Percentiles rank a stretch among this genome's conserved stretches.
Conservation (phyloP, 2,113 vertebrate genomes). For the Paracyprichromis sp. region DNA sequence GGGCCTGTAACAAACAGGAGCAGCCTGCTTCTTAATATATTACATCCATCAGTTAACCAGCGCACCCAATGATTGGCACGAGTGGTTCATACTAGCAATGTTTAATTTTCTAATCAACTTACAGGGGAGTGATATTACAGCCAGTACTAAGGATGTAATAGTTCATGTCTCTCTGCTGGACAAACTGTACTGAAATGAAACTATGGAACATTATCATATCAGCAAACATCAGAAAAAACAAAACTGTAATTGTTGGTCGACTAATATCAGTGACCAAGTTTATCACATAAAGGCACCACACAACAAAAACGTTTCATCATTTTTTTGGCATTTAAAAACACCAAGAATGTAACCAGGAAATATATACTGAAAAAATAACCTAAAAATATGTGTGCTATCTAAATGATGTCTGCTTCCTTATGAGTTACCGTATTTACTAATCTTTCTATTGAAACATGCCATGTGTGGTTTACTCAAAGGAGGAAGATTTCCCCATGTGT, state of each 20-base stretch:
- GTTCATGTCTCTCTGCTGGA: not conserved
- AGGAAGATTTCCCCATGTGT: not conserved
- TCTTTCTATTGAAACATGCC: not conserved
- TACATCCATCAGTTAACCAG: not conserved
- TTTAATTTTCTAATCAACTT: not conserved
- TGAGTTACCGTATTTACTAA: not conserved
- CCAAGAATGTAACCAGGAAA: rapidly evolving
- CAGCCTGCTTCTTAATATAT: not conserved
- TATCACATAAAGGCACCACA: not conserved
- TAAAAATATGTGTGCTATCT: not conserved
- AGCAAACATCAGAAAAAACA: not conserved
- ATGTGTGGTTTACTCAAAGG: not conserved
- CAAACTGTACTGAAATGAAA: not conserved
- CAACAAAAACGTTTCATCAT: not conserved
- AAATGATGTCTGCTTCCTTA: not conserved
- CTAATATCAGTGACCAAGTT: not conserved
- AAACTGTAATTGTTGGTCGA: not conserved
- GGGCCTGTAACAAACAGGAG: not conserved
- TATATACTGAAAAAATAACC: not conserved
- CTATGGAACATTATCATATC: not conserved
- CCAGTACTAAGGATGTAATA: not conserved
- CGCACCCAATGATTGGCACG: rapidly evolving
- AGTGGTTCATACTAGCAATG: not conserved
- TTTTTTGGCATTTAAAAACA: not conserved
- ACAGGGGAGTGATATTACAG: not conserved